Conservation (phyloP, 1,140 invertebrate species). For the Gonioctena quinquepunctata region DNA sequence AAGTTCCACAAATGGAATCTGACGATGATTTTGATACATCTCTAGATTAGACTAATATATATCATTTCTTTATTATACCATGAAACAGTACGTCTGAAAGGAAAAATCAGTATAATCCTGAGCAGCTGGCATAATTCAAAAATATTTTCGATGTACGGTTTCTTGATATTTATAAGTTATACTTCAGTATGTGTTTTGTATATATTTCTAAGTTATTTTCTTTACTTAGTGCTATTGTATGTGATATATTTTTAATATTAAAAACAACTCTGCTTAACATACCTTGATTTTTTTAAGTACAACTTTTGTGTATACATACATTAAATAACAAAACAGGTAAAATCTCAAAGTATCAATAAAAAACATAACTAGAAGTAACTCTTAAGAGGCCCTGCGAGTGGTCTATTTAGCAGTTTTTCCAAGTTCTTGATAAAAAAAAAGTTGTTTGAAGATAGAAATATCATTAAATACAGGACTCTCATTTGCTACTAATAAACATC, state of each 20-base stretch:
- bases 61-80: no score
- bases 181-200: neutral
- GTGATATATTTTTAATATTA: neutral
- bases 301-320: neutral
- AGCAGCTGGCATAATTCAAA: no score
- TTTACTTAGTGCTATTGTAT: neutral
- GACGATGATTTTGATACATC: constrained; percentile 2
- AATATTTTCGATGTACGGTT: neutral
- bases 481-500: no score
- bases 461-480: no score
- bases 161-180: neutral
- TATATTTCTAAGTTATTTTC: neutral
- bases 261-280: neutral
- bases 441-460: no score
- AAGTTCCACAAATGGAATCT: neutral
- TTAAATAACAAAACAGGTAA: constrained; percentile 9
- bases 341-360: no score
- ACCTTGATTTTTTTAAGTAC: constrained; percentile 2
- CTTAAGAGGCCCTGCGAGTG: no score
- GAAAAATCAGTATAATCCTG: no score
- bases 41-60: neutral
- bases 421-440: no score
- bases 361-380: no score
- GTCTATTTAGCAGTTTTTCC: no score
- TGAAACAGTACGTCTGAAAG: no score